A percentile compares a stretch with the other conserved stretches of the same genome.
These are phyloP conservation scores for Temnopleurus reevesii DNA, from an alignment of 53 echinoderm and acorn worm species.

Conservation along the genomic window DNA sequence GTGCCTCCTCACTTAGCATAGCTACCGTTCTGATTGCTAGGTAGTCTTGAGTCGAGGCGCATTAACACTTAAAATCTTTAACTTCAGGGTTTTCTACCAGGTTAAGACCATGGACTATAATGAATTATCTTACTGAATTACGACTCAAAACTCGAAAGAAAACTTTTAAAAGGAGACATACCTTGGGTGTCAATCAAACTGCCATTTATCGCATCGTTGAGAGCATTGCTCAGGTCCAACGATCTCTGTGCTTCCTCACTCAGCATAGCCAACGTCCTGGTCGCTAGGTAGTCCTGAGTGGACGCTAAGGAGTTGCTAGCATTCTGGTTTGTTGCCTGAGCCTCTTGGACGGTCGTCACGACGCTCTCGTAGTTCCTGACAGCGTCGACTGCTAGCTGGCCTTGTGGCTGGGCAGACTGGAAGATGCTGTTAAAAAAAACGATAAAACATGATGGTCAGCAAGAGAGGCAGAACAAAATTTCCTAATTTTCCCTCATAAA, in stretches of 20 bases:
- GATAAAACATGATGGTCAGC: no score
- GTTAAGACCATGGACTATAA: no score
- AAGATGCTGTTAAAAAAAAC: conserved; percentile 61
- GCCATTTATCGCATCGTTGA: conserved; percentile 19
- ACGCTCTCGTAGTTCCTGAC: conserved; percentile 63
- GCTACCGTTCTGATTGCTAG: conserved; percentile 43
- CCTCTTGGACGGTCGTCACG: conserved; percentile 57
- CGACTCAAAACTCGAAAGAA: no score
- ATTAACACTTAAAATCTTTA: no score
- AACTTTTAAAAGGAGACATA: no score
- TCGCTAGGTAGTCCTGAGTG: conserved; percentile 34
- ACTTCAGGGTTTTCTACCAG: no score
- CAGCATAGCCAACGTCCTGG: conserved; percentile 52
- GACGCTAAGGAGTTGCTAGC: conserved; percentile 55
- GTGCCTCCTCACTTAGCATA: conserved; percentile 59
- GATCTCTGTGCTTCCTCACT: conserved; percentile 61
- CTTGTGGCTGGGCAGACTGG: conserved; percentile 47
- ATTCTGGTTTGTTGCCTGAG: conserved; percentile 53
- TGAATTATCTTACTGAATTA: no score
- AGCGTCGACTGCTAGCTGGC: conserved; percentile 72
- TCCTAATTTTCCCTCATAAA: no score
- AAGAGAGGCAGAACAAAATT: no score
- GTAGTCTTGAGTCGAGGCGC: conserved; percentile 34
- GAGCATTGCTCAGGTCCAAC: conserved; percentile 52
- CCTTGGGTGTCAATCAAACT: conserved; percentile 66